phyloP scores from a whole-genome alignment of 2,888 invertebrate genomes.

The Nysson spinosus region DNA sequence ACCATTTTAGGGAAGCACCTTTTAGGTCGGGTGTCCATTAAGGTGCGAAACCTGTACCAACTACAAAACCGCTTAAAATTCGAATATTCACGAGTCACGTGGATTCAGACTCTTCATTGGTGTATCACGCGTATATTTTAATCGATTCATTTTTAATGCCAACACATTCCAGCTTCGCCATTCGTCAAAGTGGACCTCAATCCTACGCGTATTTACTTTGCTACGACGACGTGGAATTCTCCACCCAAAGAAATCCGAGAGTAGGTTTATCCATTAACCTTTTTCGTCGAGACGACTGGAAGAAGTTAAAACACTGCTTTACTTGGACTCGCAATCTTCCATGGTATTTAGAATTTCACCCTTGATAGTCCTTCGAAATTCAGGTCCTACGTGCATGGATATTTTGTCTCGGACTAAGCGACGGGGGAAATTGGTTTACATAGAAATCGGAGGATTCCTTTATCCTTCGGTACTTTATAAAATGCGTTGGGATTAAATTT shows the following conservation, averaged over 20 bases:
- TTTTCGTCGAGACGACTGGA: neutral
- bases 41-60: slow-evolving; percentile 36
- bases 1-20: slow-evolving; percentile 53
- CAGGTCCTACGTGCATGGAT: too few species aligned
- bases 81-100: slow-evolving; percentile 34
- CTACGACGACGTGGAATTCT: slow-evolving; percentile 9
- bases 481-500: too few species aligned
- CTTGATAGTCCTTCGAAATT: neutral
- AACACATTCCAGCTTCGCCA: neutral
- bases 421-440: slow-evolving; percentile 15
- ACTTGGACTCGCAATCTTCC: neutral
- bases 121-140: neutral
- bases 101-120: too few species aligned
- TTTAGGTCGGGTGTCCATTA: slow-evolving; percentile 56
- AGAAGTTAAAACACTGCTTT: slow-evolving; percentile 12
- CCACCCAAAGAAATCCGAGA: slow-evolving; percentile 27
- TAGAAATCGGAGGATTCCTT: slow-evolving; percentile 8
- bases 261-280: slow-evolving; percentile 10
- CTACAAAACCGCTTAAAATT: slow-evolving; percentile 40
- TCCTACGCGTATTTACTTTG: neutral
- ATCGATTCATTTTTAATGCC: neutral
- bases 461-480: neutral
- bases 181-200: neutral
- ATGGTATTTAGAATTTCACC: slow-evolving; percentile 14
- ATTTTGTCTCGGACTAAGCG: slow-evolving; percentile 7